Percentiles rank a stretch among this genome's conserved stretches.
Evolutionary conservation across 2,888 invertebrate genomes (phyloP).

Genomic region (Isotomurus palustris): DNA sequence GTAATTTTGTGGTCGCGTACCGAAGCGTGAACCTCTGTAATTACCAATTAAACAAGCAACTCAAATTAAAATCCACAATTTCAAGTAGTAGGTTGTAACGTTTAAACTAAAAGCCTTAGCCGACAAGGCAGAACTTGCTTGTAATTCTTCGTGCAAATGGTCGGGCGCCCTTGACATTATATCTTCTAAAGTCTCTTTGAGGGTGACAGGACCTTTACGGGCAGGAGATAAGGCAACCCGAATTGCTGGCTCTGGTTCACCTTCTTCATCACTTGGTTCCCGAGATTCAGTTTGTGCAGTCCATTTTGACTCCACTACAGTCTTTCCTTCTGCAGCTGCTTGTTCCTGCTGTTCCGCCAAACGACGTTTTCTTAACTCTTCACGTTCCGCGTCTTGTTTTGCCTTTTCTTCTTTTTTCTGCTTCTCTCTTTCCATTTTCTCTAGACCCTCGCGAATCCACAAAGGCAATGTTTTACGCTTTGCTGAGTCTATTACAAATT

Average conservation of each 20-base stretch:
- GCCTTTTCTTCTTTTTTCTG: constrained; percentile 77
- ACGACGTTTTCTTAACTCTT: constrained; percentile 51
- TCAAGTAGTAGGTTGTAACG: not conserved
- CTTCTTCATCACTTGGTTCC: constrained; percentile 9
- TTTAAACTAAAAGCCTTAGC: not conserved
- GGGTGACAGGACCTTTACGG: not conserved
- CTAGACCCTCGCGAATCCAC: constrained; percentile 95
- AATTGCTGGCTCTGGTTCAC: constrained; percentile 6
- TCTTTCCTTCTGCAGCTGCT: constrained; percentile 19
- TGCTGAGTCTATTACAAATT: constrained; percentile 64
- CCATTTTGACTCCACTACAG: constrained; percentile 26
- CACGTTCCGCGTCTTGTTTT: constrained; percentile 61
- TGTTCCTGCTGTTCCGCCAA: constrained; percentile 20
- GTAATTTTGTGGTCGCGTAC: constrained; percentile 82
- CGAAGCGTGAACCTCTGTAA: constrained; percentile 81
- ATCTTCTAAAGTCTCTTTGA: constrained; percentile 8
- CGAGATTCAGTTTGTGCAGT: not conserved
- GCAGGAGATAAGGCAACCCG: not conserved
- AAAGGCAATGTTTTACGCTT: constrained; percentile 88
- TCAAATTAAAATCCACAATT: no score
- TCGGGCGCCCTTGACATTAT: constrained; percentile 14
- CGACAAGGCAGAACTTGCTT: constrained; percentile 11
- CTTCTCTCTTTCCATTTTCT: constrained; percentile 95
- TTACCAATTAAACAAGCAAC: not conserved
- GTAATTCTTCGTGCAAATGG: constrained; percentile 18